phyloP scores from a whole-genome alignment of 2,797 vertebrate species.

The Amniataba percoides region DNA sequence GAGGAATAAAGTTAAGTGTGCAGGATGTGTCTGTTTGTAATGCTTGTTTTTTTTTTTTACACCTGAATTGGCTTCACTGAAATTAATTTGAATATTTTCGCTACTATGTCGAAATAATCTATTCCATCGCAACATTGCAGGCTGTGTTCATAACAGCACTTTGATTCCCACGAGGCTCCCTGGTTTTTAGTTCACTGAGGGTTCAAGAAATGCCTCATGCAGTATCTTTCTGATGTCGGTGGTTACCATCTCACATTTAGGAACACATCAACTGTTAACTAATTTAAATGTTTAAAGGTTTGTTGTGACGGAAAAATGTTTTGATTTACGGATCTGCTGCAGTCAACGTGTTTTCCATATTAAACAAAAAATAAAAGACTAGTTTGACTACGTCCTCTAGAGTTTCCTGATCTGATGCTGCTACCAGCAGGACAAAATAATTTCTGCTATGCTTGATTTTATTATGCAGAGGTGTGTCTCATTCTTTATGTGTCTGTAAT shows the following conservation, averaged over 20 bases:
- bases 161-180: neutral
- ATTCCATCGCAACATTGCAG: neutral
- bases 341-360: neutral
- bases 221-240: neutral
- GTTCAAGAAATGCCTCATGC: neutral
- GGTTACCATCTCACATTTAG: neutral
- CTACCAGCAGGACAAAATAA: no score
- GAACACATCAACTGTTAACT: neutral
- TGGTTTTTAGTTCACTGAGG: neutral
- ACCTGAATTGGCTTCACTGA: constrained; percentile 17
- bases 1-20: neutral
- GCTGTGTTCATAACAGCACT: neutral
- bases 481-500: no score
- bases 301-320: neutral
- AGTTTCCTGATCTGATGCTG: no score
- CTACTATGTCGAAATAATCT: neutral
- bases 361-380: neutral
- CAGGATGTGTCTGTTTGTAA: neutral
- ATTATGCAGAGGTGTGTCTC: no score
- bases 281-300: neutral
- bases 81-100: neutral
- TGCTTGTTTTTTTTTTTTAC: constrained; percentile 8
- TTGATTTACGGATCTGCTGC: constrained; percentile 3
- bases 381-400: neutral
- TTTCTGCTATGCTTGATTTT: neutral